Evolutionary conservation across 2,888 invertebrate genomes (phyloP).

Genomic region (Agrotis clavis): DNA sequence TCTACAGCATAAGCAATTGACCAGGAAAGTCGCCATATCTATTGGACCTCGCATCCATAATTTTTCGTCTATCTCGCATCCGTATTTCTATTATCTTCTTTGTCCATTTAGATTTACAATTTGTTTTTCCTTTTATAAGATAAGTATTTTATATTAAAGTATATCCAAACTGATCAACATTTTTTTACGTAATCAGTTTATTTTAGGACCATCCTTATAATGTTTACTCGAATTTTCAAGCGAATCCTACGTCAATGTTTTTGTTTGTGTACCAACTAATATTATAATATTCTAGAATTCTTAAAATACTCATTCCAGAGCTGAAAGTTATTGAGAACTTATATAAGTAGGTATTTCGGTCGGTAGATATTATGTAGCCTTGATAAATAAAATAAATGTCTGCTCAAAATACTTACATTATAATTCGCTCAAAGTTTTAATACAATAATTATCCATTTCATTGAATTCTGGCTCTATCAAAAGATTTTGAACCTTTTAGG

Average conservation of each 20-base stretch:
- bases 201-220: not conserved
- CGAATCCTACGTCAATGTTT: no score
- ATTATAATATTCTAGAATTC: constrained; percentile 4
- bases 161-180: no score
- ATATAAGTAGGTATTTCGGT: not conserved
- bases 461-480: no score
- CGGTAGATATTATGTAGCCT: not conserved
- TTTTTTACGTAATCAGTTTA: constrained; percentile 1
- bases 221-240: not conserved
- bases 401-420: not conserved
- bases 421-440: not conserved
- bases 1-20: no score
- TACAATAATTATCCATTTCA: not conserved
- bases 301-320: not conserved
- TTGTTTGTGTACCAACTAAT: not conserved
- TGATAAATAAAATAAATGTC: constrained; percentile 5
- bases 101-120: no score
- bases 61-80: no score
- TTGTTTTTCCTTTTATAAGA: no score
- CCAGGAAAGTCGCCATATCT: no score
- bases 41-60: no score
- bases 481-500: no score
- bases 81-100: no score
- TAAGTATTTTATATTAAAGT: no score
- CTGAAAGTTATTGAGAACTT: not conserved